phyloP scores from a whole-genome alignment of 53 echinoderm and acorn worm genomes.

The Henricia sp. region DNA sequence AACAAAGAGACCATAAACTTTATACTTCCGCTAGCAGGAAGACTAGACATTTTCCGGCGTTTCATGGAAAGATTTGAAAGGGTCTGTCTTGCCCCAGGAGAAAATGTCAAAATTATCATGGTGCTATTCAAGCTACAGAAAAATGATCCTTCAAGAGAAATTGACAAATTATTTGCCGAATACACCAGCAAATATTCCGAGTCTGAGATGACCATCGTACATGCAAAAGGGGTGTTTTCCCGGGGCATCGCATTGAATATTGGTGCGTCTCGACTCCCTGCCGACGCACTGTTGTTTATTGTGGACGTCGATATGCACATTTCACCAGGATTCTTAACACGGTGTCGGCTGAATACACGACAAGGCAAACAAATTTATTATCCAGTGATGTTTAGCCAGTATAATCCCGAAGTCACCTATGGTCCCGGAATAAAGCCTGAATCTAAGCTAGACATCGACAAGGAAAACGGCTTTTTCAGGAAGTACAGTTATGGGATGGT shows the following conservation, averaged over 20 bases:
- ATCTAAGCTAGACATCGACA: constrained; percentile 82
- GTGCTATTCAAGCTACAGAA: constrained; percentile 78
- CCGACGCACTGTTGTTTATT: constrained; percentile 87
- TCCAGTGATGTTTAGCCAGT: constrained; percentile 94
- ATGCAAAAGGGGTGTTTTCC: constrained; percentile 82
- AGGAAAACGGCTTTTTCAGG: constrained; percentile 91
- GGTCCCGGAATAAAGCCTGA: constrained; percentile 66
- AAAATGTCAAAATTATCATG: constrained; percentile 76
- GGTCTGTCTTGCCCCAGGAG: constrained; percentile 72
- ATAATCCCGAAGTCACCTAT: constrained; percentile 86
- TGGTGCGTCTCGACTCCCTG: constrained; percentile 85
- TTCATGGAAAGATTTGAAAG: constrained; percentile 89
- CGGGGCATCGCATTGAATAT: constrained; percentile 87
- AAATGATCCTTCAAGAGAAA: constrained; percentile 74
- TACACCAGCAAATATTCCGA: constrained; percentile 78
- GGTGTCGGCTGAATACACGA: constrained; percentile 87
- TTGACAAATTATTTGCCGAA: constrained; percentile 53
- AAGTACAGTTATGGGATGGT: constrained; percentile 90
- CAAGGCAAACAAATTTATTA: constrained; percentile 78
- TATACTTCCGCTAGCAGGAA: constrained; percentile 83
- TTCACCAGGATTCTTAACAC: constrained; percentile 83
- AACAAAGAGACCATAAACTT: constrained; percentile 86
- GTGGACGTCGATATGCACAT: constrained; percentile 98
- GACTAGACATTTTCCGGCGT: constrained; percentile 87
- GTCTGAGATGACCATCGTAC: constrained; percentile 68